phyloP scores from a whole-genome alignment of 37 sponge, comb jelly and placozoan genomes.

The Ianthella basta region DNA sequence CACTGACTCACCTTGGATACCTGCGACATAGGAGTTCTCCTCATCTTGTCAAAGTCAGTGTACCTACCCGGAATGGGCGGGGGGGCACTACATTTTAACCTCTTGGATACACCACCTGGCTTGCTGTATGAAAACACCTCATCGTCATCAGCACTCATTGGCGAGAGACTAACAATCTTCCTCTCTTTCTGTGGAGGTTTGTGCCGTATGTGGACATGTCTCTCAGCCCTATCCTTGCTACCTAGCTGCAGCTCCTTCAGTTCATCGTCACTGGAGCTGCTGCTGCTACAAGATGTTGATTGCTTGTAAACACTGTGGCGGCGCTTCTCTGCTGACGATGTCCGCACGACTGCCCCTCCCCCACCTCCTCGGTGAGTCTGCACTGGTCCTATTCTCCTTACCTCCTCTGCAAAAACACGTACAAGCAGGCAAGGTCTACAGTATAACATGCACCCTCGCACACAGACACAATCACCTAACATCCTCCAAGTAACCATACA shows the following conservation, averaged over 20 bases:
- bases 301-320: constrained; percentile 58
- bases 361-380: background rate
- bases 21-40: constrained; percentile 12
- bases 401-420: too few relatives aligned
- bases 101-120: background rate
- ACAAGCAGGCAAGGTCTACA: too few relatives aligned
- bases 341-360: constrained; percentile 2
- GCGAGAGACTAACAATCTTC: background rate
- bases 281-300: constrained; percentile 50
- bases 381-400: too few relatives aligned
- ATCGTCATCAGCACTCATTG: background rate
- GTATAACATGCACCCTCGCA: too few relatives aligned
- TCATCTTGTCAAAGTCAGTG: constrained; percentile 34
- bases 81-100: background rate
- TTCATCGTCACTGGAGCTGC: constrained; percentile 71
- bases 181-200: constrained; percentile 8
- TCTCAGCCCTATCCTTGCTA: background rate
- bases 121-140: constrained; percentile 7
- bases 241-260: constrained; percentile 42
- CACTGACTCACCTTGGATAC: constrained; percentile 14
- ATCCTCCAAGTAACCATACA: too few relatives aligned
- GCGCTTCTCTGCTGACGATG: constrained; percentile 69
- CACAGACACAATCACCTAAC: too few relatives aligned
- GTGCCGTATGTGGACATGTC: background rate
- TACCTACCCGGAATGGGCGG: constrained; percentile 21